phyloP scores from a whole-genome alignment of 2,113 vertebrate genomes.

The Gavialis gangeticus region DNA sequence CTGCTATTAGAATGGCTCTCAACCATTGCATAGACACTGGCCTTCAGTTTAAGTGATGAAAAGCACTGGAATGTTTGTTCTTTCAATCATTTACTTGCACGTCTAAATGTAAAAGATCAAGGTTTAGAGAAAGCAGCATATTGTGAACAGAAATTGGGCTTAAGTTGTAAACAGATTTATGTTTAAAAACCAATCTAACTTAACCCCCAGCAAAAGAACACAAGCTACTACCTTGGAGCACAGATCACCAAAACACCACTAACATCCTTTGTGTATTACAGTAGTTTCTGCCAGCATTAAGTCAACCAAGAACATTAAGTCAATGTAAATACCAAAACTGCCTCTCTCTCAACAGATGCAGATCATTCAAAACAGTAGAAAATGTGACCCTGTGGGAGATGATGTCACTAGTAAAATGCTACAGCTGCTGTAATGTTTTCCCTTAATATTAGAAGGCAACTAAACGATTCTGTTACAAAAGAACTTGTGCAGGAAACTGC shows the following conservation, averaged over 20 bases:
- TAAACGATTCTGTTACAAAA: conserved; percentile 43
- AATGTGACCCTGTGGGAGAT: conserved; percentile 23
- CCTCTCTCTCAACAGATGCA: conserved; percentile 10
- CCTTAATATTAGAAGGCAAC: conserved; percentile 52
- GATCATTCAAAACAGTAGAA: conserved; percentile 12
- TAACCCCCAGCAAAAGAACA: conserved; percentile 30
- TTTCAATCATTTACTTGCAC: conserved; percentile 3
- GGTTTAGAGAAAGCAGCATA: conserved; percentile 20
- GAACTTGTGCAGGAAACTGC: conserved; percentile 53
- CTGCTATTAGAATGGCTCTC: neutral
- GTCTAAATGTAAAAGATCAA: neutral
- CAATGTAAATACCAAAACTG: neutral
- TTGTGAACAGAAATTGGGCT: conserved; percentile 4
- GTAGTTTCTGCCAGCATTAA: conserved; percentile 31
- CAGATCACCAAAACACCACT: conserved; percentile 23
- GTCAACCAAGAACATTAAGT: conserved; percentile 16
- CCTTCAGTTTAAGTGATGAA: neutral
- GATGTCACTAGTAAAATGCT: neutral
- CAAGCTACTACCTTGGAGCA: conserved; percentile 2
- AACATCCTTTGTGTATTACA: conserved; percentile 11
- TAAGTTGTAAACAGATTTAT: conserved; percentile 36
- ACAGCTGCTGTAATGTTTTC: neutral
- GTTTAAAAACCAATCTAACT: conserved; percentile 38
- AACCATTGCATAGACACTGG: neutral
- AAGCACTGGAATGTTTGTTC: conserved; percentile 1